Base-by-base conservation (phyloP, 2,797 vertebrate species). In the Anniella stebbinsi region DNA sequence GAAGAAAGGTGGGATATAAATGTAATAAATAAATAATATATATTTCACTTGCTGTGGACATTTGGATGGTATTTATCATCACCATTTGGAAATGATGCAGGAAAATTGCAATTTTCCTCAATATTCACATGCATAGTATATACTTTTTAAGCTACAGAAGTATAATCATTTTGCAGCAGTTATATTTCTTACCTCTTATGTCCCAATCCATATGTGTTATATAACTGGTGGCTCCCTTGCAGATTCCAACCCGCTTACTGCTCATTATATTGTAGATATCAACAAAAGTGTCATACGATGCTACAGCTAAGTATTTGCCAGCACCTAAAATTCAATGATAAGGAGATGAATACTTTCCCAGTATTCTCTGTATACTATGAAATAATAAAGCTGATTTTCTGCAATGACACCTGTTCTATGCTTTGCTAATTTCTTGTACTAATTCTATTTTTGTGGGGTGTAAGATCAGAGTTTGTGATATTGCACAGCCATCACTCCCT, bases 141-240 rank as follows among this genome's bases (percentile, higher is more conserved):
- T 2, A 84, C 5, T 69, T 82, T 75, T 18, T 51, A 76, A 80
- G 13, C 9, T 89, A 70, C 23, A 89, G 75, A 78, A 38, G 8
- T 73, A 63, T 81, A 76, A 81, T 33, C 45, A 51, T 60, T 80
- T 80, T 80, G 54, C 51, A 60, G 38, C 33, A 63, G 33, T n/a
- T 86, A 2, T 77, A 63, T 45, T 70, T 54, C 95, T 96, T 95
- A 98, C 99, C 99, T 98, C 98, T 98, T 91, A 97, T 89, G 92
- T 99, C 99, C 99, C 99, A 99, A 92, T 99, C 99, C 94, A 99
- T 97, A 91, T 99, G 99, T n/a, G 98, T 99, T 94, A 99, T 98
- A 89, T 98, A 98, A 96, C 98, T 99, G 90, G 98, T 98, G 13
- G 98, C 98, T 86, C 99, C 99, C 96, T 99, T 99, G 96, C 99